Percentiles rank a stretch among this genome's conserved stretches.
Conservation (phyloP, 2,888 invertebrate species). For the Drosophila incognita region DNA sequence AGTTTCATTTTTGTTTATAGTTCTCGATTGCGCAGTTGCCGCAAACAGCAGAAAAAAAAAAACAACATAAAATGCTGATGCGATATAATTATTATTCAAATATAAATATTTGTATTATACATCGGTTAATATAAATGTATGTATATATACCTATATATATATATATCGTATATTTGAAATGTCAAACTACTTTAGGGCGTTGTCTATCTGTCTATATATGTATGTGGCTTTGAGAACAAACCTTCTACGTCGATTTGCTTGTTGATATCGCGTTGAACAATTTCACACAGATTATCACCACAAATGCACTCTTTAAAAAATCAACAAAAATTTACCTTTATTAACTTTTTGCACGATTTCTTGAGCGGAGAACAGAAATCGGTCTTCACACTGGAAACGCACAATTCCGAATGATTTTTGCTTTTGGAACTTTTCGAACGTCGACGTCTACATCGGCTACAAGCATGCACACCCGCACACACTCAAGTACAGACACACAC, state of each 20-base stretch:
- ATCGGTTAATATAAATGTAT: slow-evolving; percentile 8
- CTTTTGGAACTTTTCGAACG: slow-evolving; percentile 30
- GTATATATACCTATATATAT: not conserved
- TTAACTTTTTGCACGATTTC: slow-evolving; percentile 11
- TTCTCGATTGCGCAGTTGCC: slow-evolving; percentile 20
- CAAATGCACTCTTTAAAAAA: slow-evolving; percentile 24
- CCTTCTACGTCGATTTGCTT: slow-evolving; percentile 21
- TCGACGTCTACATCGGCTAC: slow-evolving; percentile 6
- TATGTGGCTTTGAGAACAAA: slow-evolving; percentile 27
- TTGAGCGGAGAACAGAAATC: slow-evolving; percentile 58
- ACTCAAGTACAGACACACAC: not conserved
- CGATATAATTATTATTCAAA: slow-evolving; percentile 10
- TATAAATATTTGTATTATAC: not conserved
- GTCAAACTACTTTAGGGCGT: slow-evolving; percentile 3
- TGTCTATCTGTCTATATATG: not conserved
- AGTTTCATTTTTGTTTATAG: slow-evolving; percentile 35
- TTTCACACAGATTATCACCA: not conserved
- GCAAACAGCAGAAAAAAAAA: not conserved
- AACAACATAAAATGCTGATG: slow-evolving; percentile 11
- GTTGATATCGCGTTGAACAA: not conserved
- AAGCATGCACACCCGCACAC: not conserved
- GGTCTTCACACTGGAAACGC: slow-evolving; percentile 85
- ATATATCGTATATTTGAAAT: slow-evolving; percentile 5
- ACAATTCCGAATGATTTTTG: slow-evolving; percentile 70
- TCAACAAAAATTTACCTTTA: not conserved